Base-by-base conservation (phyloP, 1,140 invertebrate genomes). In the Heliothis virescens region DNA sequence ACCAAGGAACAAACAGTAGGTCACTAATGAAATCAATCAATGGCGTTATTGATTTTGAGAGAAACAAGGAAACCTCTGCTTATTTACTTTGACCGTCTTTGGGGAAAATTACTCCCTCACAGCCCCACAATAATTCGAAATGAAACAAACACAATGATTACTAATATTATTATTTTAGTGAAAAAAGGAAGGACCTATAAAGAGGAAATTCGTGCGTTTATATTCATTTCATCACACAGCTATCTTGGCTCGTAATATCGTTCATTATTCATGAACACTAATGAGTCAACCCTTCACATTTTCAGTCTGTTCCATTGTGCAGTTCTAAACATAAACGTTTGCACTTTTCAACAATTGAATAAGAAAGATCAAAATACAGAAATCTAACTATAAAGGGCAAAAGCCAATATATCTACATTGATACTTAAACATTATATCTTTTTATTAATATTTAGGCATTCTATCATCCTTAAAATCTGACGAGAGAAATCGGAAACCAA, bases 261-360 rank as follows among this genome's bases (percentile, higher is more conserved):
- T 80, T 78, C 11, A 85, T 83, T 69, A 85, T 85, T 85, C 84
- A 85, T 76, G 73, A 67, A 50, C 57, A 21, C 82, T 85, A 85
- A 83, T 82, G 84, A 85, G 82, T 47, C 57, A 47, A 5, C 13
- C 26, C 50, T 26, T 53, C 15, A 21, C 74, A 53, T 34, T 76
- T 63, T 50, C 21, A 2, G 16, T 13, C 52, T 69, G 15, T 52
- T 26, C 67, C n/a, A 16, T 53, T 69, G 65, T 57, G 13, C 69
- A 72, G 69, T 10, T 47, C 29, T 47, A 74, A 60, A 74, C 52
- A 74, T 48, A 13, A n/a, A 7, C 18, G 9, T 53, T 60, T 59
- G 34, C 62, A 48, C 10, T 65, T 63, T 4, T n/a, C 3, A 34
- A 60, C 12, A 60, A 29, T 29, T 55, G n/a, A 55, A 55, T 41